phyloP scores from a whole-genome alignment of 2,113 vertebrate genomes.

The Gavialis gangeticus region DNA sequence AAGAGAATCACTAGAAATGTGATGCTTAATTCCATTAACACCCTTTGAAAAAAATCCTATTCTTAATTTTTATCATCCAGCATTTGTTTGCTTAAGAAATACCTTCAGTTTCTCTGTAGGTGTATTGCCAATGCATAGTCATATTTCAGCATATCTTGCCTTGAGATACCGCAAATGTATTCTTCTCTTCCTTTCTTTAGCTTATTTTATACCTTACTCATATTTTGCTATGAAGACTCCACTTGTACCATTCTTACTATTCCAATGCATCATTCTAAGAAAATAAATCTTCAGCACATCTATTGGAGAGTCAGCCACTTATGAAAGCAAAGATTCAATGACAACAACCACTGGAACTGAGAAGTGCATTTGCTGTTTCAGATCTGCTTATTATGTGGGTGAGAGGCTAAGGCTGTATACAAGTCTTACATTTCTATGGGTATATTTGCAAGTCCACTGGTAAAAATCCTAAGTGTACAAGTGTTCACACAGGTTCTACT shows the following conservation, averaged over 20 bases:
- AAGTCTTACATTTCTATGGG: too few species aligned
- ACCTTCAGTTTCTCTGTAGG: background rate
- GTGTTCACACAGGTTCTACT: too few species aligned
- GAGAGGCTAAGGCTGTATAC: too few species aligned
- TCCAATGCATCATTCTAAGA: background rate
- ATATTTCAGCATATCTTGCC: background rate
- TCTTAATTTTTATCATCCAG: background rate
- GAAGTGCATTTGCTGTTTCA: fast-evolving
- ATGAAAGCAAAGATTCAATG: background rate
- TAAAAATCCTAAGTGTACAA: too few species aligned
- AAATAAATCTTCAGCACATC: background rate
- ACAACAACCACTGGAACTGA: background rate
- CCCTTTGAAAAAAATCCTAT: background rate
- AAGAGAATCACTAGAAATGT: background rate
- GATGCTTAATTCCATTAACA: background rate
- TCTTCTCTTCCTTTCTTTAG: background rate
- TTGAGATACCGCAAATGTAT: background rate
- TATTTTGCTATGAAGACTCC: background rate
- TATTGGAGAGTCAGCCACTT: background rate
- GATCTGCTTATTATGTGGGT: background rate
- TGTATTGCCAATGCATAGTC: background rate
- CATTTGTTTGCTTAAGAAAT: background rate
- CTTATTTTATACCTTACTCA: background rate
- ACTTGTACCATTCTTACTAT: background rate
- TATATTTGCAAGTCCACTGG: too few species aligned